phyloP scores from a whole-genome alignment of 1,140 invertebrate species.

The Meloidogyne chitwoodi region DNA sequence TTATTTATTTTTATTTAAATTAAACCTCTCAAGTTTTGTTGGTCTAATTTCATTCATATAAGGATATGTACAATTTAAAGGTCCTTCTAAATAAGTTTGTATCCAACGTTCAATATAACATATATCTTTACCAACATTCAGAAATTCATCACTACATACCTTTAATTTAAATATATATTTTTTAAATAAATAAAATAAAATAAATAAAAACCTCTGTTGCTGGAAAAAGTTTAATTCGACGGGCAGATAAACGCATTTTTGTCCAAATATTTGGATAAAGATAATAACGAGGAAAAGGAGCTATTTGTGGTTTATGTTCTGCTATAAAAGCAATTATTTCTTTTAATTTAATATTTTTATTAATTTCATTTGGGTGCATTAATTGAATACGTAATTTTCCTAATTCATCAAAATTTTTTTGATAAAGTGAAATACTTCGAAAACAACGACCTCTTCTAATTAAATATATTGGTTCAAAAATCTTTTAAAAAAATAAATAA shows the following conservation, averaged over 20 bases:
- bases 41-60: slow-evolving; percentile 23
- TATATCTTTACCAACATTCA: slow-evolving; percentile 21
- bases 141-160: slow-evolving; percentile 16
- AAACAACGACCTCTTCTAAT: slow-evolving; percentile 31
- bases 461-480: slow-evolving; percentile 29
- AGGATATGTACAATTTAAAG: slow-evolving; percentile 30
- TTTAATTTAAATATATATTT: not conserved
- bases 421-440: slow-evolving; percentile 19
- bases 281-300: slow-evolving; percentile 36
- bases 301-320: slow-evolving; percentile 32
- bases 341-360: slow-evolving; percentile 2
- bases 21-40: slow-evolving; percentile 11
- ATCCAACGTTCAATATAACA: slow-evolving; percentile 32
- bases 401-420: slow-evolving; percentile 31
- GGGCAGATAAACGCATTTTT: slow-evolving; percentile 31
- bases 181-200: too few relatives aligned
- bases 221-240: slow-evolving; percentile 18
- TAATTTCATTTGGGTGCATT: slow-evolving; percentile 9
- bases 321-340: slow-evolving; percentile 32
- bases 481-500: slow-evolving; percentile 14
- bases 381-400: slow-evolving; percentile 24
- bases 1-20: not conserved
- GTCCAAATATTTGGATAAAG: slow-evolving; percentile 25
- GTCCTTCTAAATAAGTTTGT: slow-evolving; percentile 20
- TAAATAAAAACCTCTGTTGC: slow-evolving; percentile 17